phyloP scores from a whole-genome alignment of 2,797 vertebrate genomes.

The Columba guinea region DNA sequence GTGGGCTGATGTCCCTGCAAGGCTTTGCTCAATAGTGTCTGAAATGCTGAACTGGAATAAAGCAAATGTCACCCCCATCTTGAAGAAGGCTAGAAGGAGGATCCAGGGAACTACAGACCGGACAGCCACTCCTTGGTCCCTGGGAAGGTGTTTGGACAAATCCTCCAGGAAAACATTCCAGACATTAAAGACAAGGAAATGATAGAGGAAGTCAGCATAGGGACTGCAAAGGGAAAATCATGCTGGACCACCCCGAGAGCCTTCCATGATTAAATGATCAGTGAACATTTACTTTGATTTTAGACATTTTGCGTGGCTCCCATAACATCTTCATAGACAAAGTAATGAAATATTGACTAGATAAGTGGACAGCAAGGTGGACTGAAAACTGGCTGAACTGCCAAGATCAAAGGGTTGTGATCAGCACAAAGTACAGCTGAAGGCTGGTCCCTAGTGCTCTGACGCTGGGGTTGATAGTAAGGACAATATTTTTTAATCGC shows the following conservation, averaged over 20 bases:
- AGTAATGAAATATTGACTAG: background rate
- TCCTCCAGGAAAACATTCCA: background rate
- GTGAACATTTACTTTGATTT: background rate
- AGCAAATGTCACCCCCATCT: background rate
- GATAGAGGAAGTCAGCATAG: background rate
- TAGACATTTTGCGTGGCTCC: background rate
- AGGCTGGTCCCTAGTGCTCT: background rate
- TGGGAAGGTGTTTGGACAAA: background rate
- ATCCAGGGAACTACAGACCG: background rate
- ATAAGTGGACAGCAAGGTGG: background rate
- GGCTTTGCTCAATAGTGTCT: background rate
- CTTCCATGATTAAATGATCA: background rate
- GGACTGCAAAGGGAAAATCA: background rate
- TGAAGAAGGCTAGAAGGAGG: background rate
- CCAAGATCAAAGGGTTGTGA: background rate
- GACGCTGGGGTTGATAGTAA: background rate
- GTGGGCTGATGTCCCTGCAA: background rate
- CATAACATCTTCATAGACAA: background rate
- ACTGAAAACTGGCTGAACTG: background rate
- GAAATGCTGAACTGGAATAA: background rate
- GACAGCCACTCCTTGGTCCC: background rate
- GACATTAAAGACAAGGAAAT: background rate
- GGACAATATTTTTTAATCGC: background rate
- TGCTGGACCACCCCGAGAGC: fast-evolving
- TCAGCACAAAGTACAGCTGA: background rate